A percentile compares a stretch with the other conserved stretches of the same genome.
These are phyloP conservation scores for Cirrhinus molitorella DNA, from an alignment of 2,797 vertebrate species.

Conservation along the genomic window DNA sequence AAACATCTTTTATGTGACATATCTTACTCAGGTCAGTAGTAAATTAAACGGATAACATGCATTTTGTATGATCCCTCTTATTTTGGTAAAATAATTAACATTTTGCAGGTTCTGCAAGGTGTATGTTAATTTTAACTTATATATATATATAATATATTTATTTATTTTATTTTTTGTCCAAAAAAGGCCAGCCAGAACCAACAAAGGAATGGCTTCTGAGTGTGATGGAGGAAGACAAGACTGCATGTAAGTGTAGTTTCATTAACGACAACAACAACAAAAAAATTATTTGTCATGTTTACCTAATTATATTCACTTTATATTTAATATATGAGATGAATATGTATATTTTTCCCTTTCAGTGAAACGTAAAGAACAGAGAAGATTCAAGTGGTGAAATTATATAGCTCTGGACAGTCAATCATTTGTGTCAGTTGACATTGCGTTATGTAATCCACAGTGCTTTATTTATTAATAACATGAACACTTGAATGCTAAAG, in stretches of 20 bases:
- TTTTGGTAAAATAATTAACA: too few species aligned
- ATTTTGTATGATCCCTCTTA: too few species aligned
- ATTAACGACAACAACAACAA: not conserved
- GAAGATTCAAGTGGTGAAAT: constrained; percentile 58
- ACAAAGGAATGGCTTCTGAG: constrained; percentile 62
- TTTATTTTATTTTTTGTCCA: constrained; percentile 11
- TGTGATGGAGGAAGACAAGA: constrained; percentile 63
- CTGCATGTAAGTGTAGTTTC: constrained; percentile 56
- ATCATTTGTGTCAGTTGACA: not conserved
- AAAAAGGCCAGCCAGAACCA: constrained; percentile 32
- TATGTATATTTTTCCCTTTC: constrained; percentile 6
- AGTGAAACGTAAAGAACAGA: constrained; percentile 48
- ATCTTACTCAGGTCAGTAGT: too few species aligned
- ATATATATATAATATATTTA: too few species aligned
- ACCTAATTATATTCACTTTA: too few species aligned
- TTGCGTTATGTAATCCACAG: not conserved
- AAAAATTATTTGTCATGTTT: too few species aligned
- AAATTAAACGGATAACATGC: too few species aligned
- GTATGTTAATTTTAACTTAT: too few species aligned
- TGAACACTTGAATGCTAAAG: not conserved
- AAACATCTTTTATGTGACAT: too few species aligned
- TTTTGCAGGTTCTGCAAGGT: too few species aligned
- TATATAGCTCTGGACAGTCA: not conserved
- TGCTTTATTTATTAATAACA: not conserved
- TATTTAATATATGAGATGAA: not conserved